These are phyloP conservation scores for Phasia obesa DNA, from an alignment of 2,888 invertebrate genomes.

Conservation along the genomic window DNA sequence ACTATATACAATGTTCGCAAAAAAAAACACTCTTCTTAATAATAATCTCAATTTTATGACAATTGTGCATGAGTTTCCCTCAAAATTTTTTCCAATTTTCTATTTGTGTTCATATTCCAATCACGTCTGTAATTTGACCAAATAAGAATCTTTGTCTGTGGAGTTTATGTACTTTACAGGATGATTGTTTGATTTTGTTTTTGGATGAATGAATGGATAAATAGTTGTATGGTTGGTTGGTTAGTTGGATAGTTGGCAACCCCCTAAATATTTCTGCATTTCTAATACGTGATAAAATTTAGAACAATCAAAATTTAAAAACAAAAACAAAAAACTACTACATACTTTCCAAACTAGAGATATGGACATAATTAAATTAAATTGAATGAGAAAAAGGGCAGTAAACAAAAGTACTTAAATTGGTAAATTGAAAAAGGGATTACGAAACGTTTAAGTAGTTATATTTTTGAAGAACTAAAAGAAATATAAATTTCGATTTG, in stretches of 20 bases:
- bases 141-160: slow-evolving; percentile 49
- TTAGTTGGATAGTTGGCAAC: no score
- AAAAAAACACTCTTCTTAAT: not conserved
- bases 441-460: not conserved
- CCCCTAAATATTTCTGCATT: no score
- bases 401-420: not conserved
- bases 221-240: no score
- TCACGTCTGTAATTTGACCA: slow-evolving; percentile 60
- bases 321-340: no score
- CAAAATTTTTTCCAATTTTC: slow-evolving; percentile 1
- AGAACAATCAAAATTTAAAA: slow-evolving; percentile 50
- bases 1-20: not conserved
- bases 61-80: not conserved
- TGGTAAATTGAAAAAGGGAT: not conserved
- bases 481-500: not conserved
- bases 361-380: slow-evolving; percentile 48
- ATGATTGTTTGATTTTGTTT: slow-evolving; percentile 44
- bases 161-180: slow-evolving; percentile 35
- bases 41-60: slow-evolving; percentile 44
- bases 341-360: not conserved
- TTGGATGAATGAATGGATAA: slow-evolving; percentile 38
- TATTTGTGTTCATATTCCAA: slow-evolving; percentile 13
- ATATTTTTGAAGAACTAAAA: not conserved
- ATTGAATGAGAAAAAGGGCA: slow-evolving; percentile 7
- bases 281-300: slow-evolving; percentile 54